Evolutionary conservation across 2,797 vertebrate species (phyloP).

Genomic region (Apogon hyalosoma): DNA sequence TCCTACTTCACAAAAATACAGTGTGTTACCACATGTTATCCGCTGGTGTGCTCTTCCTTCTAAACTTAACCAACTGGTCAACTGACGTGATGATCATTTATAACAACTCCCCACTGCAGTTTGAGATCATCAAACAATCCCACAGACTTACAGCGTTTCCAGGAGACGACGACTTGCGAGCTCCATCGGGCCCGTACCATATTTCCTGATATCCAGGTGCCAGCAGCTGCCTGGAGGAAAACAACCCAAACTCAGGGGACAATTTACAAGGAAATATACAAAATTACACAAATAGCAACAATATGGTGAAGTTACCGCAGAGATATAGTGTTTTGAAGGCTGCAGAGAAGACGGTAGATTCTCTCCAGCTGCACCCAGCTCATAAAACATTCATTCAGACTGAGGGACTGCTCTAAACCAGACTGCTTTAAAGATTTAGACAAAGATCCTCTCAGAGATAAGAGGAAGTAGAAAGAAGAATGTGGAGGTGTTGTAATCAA

Average conservation of each 20-base stretch:
- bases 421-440: constrained; percentile 60
- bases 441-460: constrained; percentile 38
- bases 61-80: not conserved
- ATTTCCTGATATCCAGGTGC: constrained; percentile 91
- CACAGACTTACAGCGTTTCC: constrained; percentile 83
- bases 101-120: constrained; percentile 4
- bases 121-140: constrained; percentile 37
- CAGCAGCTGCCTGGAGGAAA: constrained; percentile 87
- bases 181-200: constrained; percentile 87
- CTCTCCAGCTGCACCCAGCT: constrained; percentile 46
- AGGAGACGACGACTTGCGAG: constrained; percentile 79
- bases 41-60: not conserved
- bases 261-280: constrained; percentile 24
- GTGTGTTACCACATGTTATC: too few species aligned
- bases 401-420: constrained; percentile 43
- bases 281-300: constrained; percentile 16
- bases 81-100: constrained; percentile 5
- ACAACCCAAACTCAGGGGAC: constrained; percentile 29
- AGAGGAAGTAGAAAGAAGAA: constrained; percentile 20
- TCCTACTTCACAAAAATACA: too few species aligned
- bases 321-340: constrained; percentile 29
- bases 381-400: constrained; percentile 71
- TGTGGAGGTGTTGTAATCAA: constrained; percentile 27
- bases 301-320: constrained; percentile 1
- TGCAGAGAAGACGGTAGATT: constrained; percentile 25